Evolutionary conservation across 1,140 invertebrate species (phyloP).

Genomic region (Parapsyche elsis): DNA sequence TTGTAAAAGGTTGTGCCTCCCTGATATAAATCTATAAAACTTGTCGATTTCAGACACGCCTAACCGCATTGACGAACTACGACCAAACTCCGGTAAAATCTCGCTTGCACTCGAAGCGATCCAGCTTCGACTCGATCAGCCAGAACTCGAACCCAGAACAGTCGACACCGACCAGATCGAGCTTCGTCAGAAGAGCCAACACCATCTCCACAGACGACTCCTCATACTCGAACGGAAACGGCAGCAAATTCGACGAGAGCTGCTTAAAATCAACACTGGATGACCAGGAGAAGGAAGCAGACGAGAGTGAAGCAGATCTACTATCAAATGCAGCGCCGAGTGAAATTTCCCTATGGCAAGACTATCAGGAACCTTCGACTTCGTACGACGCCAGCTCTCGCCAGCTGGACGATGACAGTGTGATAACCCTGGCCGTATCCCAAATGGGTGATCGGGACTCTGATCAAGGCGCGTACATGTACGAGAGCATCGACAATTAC

Average conservation of each 20-base stretch:
- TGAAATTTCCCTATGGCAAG: slow-evolving; percentile 31
- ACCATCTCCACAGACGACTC: slow-evolving; percentile 39
- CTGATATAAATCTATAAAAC: neutral
- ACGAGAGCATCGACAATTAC: slow-evolving; percentile 17
- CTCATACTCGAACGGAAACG: neutral
- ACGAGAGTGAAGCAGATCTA: neutral
- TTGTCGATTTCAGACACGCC: neutral
- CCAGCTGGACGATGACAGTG: slow-evolving; percentile 49
- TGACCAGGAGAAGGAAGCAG: neutral
- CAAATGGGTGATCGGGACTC: slow-evolving; percentile 28
- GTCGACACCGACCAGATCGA: neutral
- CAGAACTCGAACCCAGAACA: neutral
- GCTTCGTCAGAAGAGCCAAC: slow-evolving; percentile 28
- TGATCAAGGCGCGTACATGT: slow-evolving; percentile 18
- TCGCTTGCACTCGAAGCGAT: neutral
- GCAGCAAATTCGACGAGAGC: neutral
- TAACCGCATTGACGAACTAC: neutral
- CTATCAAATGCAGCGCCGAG: neutral
- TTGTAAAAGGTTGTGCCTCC: no score
- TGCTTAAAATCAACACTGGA: neutral
- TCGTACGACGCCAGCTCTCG: slow-evolving; percentile 47
- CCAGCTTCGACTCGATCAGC: slow-evolving; percentile 25
- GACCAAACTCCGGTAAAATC: neutral
- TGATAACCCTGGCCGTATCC: slow-evolving; percentile 38
- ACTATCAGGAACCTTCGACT: slow-evolving; percentile 52